Evolutionary conservation across 2,797 vertebrate genomes (phyloP), one percentile per base, ranked within the genome.

Genomic region (Argya squamiceps): DNA sequence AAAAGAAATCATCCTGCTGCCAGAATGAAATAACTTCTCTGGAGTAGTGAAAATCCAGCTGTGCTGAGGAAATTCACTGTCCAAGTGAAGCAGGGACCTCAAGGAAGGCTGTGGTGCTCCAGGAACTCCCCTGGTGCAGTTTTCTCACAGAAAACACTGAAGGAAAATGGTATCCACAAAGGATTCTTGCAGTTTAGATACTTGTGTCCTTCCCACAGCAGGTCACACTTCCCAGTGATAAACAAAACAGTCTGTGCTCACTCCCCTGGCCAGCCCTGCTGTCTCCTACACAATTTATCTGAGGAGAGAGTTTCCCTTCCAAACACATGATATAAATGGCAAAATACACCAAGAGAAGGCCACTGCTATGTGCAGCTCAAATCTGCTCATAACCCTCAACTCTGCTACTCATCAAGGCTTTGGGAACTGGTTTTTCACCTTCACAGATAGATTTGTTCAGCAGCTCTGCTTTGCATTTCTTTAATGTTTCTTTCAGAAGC

Each of bases 401-500:
- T 62, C 53, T 24, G 49, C 49, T 20, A 1, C 12, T 93, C 85
- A 65, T 49, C 82, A 34, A 43, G 49, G 46, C 87, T 87, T 75
- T 46, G 77, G 67, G 53, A 88, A 62, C 53, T 34, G 76, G 16
- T 47, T 92, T 92, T 96, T 92, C 94, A 94, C 93, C 94, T 93
- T 90, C 94, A 55, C 76, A 44, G 70, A 62, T 1, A 47, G 80
- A 64, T 75, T 58, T 75, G 76, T 49, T 92, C 79, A 47, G 90
- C 2, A 4, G 34, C 76, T 80, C 89, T 80, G 17, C 73, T 97
- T 86, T 92, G 89, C 93, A 90, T 84, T 43, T 86, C 90, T 97
- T 96, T 95, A n/a, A 90, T 90, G 85, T 94, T 81, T 29, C 84
- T 65, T 92, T 89, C 37, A 89, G 89, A 93, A 85, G 89, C 75